These are phyloP conservation scores for Polypterus bichir DNA, from an alignment of 2,113 vertebrate species.

Conservation along the genomic window DNA sequence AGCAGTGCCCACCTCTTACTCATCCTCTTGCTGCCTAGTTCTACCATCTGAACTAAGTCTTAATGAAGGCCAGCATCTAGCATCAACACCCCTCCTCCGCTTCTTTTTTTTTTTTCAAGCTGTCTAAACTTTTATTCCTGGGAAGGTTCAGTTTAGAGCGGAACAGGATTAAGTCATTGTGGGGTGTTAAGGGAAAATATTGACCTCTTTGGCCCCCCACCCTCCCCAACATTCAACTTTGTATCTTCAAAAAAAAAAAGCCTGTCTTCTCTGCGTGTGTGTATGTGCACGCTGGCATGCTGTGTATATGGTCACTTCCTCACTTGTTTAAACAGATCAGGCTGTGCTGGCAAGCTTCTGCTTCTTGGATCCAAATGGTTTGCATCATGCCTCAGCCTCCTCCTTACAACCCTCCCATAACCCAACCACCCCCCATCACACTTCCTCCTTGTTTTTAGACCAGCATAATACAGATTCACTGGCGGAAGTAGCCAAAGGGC, in stretches of 20 bases:
- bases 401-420: constrained; percentile 49
- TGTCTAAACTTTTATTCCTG: constrained; percentile 62
- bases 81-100: constrained; percentile 18
- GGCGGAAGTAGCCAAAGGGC: neutral
- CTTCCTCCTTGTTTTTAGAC: constrained; percentile 20
- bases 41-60: neutral
- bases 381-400: constrained; percentile 93
- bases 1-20: too few species aligned
- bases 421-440: constrained; percentile 9
- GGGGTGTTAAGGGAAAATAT: constrained; percentile 94
- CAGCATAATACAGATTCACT: constrained; percentile 12
- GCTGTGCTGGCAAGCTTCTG: constrained; percentile 92
- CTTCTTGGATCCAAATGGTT: constrained; percentile 92
- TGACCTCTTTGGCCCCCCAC: constrained; percentile 88
- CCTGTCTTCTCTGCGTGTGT: constrained; percentile 16
- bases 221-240: constrained; percentile 66
- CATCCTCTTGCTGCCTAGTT: too few species aligned
- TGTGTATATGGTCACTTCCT: constrained; percentile 98
- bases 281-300: constrained; percentile 77
- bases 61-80: neutral
- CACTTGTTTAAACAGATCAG: constrained; percentile 99
- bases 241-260: constrained; percentile 51
- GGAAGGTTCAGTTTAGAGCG: constrained; percentile 78
- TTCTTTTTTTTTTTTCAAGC: constrained; percentile 41
- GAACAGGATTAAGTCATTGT: constrained; percentile 91